A percentile compares a stretch with the other conserved stretches of the same genome.
These are phyloP conservation scores for Leptinotarsa texana DNA, from an alignment of 1,140 invertebrate species.

Conservation along the genomic window DNA sequence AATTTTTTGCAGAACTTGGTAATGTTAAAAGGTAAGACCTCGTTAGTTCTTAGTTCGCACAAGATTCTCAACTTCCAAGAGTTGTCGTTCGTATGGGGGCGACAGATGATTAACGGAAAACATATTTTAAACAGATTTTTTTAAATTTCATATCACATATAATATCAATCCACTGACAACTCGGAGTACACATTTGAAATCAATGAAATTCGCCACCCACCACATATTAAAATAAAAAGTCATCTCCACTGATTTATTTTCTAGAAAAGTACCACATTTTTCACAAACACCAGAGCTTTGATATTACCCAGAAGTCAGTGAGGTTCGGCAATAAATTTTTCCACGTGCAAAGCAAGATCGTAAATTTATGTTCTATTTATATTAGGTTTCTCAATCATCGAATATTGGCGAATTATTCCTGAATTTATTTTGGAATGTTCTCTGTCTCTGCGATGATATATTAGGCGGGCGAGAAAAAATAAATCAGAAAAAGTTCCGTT, in stretches of 20 bases:
- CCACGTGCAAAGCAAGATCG: not conserved
- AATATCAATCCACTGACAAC: too few relatives aligned
- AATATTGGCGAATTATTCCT: not conserved
- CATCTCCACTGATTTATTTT: not conserved
- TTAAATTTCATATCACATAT: too few relatives aligned
- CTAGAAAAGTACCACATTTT: not conserved
- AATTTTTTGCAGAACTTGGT: too few relatives aligned
- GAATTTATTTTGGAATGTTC: not conserved
- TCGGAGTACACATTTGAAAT: too few relatives aligned
- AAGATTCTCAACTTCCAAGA: too few relatives aligned
- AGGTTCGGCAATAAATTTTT: not conserved
- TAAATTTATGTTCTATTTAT: not conserved
- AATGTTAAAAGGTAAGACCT: too few relatives aligned
- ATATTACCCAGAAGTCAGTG: not conserved
- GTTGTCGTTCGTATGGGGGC: too few relatives aligned
- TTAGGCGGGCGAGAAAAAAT: not conserved
- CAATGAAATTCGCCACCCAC: too few relatives aligned
- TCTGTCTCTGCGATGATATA: not conserved
- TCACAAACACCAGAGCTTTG: not conserved
- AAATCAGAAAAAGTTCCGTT: not conserved
- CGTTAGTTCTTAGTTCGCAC: too few relatives aligned
- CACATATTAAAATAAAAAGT: too few relatives aligned
- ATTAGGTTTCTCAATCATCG: slow-evolving; percentile 6
- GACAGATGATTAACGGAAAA: too few relatives aligned
- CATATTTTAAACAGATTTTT: too few relatives aligned